These are phyloP conservation scores for Anolis apletophallus DNA, from an alignment of 2,797 vertebrate species.

Conservation along the genomic window DNA sequence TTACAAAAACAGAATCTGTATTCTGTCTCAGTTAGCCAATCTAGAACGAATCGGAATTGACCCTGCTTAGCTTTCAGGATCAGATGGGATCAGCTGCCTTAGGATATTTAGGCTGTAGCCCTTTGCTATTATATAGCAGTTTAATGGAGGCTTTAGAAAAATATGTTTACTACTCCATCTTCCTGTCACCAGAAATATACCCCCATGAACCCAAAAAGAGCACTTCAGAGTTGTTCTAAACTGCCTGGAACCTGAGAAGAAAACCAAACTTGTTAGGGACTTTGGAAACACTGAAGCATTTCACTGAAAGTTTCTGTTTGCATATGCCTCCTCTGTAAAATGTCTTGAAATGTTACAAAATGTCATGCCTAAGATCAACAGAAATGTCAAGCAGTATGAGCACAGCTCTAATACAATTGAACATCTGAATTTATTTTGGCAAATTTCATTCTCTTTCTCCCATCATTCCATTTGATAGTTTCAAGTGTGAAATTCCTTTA, in stretches of 20 bases:
- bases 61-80: too few relatives aligned
- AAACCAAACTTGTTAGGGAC: not conserved
- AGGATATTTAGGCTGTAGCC: not conserved
- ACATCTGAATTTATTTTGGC: slow-evolving; percentile 8
- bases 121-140: not conserved
- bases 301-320: too few relatives aligned
- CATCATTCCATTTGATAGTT: not conserved
- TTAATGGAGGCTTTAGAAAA: not conserved
- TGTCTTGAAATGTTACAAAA: not conserved
- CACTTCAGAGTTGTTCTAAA: not conserved
- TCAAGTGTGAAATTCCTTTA: not conserved
- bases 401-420: not conserved
- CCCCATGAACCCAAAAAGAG: not conserved
- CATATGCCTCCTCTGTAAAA: not conserved
- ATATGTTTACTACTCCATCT: too few relatives aligned
- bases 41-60: too few relatives aligned
- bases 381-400: not conserved
- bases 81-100: too few relatives aligned
- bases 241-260: too few relatives aligned
- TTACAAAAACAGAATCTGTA: too few relatives aligned
- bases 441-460: not conserved
- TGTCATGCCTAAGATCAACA: not conserved
- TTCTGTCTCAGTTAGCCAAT: too few relatives aligned
- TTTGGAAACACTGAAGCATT: not conserved
- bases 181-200: not conserved